Evolutionary conservation across 2,113 vertebrate species (phyloP).

Genomic region (Salvator merianae): DNA sequence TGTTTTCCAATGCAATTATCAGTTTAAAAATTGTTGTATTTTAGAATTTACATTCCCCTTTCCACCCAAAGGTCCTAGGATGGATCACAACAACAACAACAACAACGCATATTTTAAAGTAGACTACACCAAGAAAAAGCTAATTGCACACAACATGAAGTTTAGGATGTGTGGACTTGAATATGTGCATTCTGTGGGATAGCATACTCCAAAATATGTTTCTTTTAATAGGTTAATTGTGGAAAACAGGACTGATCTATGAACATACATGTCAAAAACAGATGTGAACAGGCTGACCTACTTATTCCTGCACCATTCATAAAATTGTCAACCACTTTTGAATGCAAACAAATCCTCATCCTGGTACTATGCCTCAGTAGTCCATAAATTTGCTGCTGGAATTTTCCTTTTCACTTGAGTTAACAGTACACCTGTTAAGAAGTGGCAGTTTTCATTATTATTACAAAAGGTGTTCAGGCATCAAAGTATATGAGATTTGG

Average conservation of each 20-base stretch:
- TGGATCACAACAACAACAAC: too few relatives aligned
- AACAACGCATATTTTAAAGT: too few relatives aligned
- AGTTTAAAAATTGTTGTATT: too few relatives aligned
- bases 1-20: too few relatives aligned
- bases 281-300: background rate
- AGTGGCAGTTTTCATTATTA: conserved; percentile 60
- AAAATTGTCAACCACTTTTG: conserved; percentile 55
- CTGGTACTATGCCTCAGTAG: conserved; percentile 23
- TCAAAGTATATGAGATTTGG: conserved; percentile 55
- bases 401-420: conserved; percentile 41
- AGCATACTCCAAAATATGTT: background rate
- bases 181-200: background rate
- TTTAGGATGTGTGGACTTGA: background rate
- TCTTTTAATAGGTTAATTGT: background rate
- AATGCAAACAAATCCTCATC: background rate
- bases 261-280: background rate
- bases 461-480: conserved; percentile 43
- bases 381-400: conserved; percentile 54
- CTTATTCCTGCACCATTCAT: conserved; percentile 24
- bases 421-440: conserved; percentile 58
- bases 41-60: too few relatives aligned
- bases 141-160: background rate
- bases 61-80: too few relatives aligned
- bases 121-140: too few relatives aligned
- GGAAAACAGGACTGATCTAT: background rate